Evolutionary conservation across 1,140 invertebrate genomes (phyloP), one percentile per base, ranked within the genome.

Genomic region (Dreissena rostriformis): DNA sequence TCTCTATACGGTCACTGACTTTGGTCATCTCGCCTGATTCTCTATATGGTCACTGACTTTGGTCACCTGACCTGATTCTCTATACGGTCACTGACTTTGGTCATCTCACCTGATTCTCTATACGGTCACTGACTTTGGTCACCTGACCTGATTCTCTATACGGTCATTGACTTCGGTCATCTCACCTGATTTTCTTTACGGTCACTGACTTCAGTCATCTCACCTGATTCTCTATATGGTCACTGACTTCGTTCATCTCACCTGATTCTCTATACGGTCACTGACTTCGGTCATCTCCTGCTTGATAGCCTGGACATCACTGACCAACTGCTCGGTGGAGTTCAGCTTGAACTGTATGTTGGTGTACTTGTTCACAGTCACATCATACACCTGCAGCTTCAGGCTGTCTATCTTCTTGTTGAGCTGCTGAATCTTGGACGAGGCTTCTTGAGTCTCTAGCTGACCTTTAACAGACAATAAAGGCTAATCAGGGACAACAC

Each of bases 131-230:
- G 57, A 61, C 22, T n/a, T 12, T 57, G 53, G 53, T 19, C 53
- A 57, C 19, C 53, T 57, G 4, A 24, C 17, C 22, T 61, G 17
- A 6, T 19, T n/a, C 22, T 24, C 17, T 61, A 61, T 61, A 4
- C 17, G 22, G 22, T 19, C 22, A 2, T 5, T 61, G 17, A n/a
- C 57, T 57, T 14, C 53, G 19, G 19, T 57, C 19, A 57, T 19
- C 12, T 19, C 22, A 93, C 92, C 88, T 93, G 91, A 71, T 88
- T 91, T 80, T 94, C 90, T 82, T 93, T 91, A 52, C 86, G 90
- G 19, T 88, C 80, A 17, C 76, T 68, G 7, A 93, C 79, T 28
- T 84, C 72, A 22, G 90, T 73, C 87, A 93, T 91, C 77, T 93
- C 90, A 53, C 92, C 88, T 93, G 91, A 71, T 88, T 91, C 80